Conservation (phyloP, 1,140 invertebrate genomes). For the Pristionchus pacificus region DNA sequence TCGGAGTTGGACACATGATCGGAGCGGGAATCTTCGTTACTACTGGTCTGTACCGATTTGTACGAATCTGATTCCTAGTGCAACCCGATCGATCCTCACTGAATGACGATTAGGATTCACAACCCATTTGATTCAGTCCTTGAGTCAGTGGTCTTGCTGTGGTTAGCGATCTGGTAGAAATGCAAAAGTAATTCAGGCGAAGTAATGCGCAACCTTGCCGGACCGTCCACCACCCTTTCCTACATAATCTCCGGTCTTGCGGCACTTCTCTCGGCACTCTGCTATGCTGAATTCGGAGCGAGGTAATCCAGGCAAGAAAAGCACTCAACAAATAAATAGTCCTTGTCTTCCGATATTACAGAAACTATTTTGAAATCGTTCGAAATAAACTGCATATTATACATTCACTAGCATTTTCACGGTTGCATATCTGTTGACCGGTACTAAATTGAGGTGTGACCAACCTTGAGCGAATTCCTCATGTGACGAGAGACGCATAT, state of each 20-base stretch:
- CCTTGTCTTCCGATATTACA: no score
- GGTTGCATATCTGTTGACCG: no score
- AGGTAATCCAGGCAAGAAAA: constrained; percentile 25
- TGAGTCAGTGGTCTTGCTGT: no score
- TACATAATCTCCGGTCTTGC: constrained; percentile 66
- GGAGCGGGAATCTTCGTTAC: constrained; percentile 44
- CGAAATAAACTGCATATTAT: no score
- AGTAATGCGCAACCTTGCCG: background rate
- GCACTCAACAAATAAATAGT: background rate
- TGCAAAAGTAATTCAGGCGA: background rate
- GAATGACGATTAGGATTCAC: background rate
- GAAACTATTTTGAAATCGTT: no score
- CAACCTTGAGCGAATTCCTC: no score
- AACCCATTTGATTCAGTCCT: background rate
- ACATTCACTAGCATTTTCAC: no score
- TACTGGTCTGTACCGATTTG: constrained; percentile 16
- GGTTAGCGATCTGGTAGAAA: background rate
- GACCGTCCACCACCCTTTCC: background rate
- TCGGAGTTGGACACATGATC: constrained; percentile 63
- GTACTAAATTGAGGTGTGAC: no score
- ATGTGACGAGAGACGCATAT: no score
- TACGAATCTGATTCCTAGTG: background rate
- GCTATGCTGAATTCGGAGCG: constrained; percentile 86
- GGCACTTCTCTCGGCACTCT: constrained; percentile 74
- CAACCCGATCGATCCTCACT: background rate